A percentile compares a stretch with the other conserved stretches of the same genome.
These are phyloP conservation scores for Lanius ludovicianus DNA, from an alignment of 2,113 vertebrate species.

Conservation along the genomic window DNA sequence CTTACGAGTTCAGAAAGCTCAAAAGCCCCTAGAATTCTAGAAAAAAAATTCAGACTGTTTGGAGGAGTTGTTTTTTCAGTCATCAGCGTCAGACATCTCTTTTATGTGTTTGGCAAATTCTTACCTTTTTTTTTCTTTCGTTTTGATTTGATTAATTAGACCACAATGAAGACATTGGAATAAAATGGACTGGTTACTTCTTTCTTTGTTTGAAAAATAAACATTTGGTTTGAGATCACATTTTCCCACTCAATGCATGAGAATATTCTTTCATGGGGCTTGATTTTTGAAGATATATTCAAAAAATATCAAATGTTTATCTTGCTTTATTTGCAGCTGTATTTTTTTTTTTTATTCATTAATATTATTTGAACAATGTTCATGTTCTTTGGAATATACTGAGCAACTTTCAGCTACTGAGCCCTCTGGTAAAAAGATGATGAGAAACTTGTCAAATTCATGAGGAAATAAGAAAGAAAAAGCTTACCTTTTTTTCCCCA, in stretches of 20 bases:
- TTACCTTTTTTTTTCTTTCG: conserved; percentile 22
- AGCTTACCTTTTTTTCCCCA: not conserved
- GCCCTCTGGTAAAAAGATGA: not conserved
- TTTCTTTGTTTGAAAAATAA: conserved; percentile 71
- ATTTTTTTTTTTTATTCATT: not conserved
- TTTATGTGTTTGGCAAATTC: conserved; percentile 66
- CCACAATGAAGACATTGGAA: conserved; percentile 64
- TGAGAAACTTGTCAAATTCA: not conserved
- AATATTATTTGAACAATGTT: not conserved
- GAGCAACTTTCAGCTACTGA: not conserved
- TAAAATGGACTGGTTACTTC: conserved; percentile 59
- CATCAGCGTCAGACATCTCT: conserved; percentile 66
- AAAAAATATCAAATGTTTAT: not conserved
- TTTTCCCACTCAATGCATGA: conserved; percentile 48
- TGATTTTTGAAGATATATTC: conserved; percentile 31
- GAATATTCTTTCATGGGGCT: conserved; percentile 38
- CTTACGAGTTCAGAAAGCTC: conserved; percentile 25
- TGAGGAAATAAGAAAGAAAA: not conserved
- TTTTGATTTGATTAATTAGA: conserved; percentile 75
- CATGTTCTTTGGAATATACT: not conserved
- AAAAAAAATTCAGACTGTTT: conserved; percentile 25
- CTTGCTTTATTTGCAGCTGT: not conserved
- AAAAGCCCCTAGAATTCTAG: not conserved
- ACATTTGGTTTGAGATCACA: conserved; percentile 58
- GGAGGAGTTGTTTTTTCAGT: conserved; percentile 63